These are phyloP conservation scores for Phallusia fumigata DNA, from an alignment of 23 tunicate genomes.

Conservation along the genomic window DNA sequence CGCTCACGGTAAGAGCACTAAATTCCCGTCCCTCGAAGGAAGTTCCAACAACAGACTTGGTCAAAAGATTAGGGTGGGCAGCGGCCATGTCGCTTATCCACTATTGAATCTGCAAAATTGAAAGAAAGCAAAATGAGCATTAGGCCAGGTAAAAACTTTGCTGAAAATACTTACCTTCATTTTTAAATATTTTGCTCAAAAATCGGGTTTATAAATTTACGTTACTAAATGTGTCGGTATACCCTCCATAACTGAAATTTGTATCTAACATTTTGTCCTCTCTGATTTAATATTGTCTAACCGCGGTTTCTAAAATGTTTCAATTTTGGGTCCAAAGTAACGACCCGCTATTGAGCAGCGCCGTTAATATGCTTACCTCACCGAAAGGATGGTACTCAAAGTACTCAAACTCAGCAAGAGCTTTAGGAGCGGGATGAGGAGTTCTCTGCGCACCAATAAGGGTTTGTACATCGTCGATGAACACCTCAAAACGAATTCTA, in stretches of 20 bases:
- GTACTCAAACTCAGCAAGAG: conserved; percentile 35
- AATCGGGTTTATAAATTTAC: too few relatives aligned
- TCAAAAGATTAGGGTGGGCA: conserved; percentile 24
- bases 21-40: conserved; percentile 66
- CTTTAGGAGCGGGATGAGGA: conserved; percentile 4
- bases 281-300: too few relatives aligned
- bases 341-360: neutral
- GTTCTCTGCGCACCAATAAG: conserved; percentile 26
- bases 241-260: too few relatives aligned
- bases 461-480: conserved; percentile 59
- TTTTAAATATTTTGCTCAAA: too few relatives aligned
- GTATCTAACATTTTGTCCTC: too few relatives aligned
- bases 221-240: too few relatives aligned
- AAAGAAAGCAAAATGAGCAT: too few relatives aligned
- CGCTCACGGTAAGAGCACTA: conserved; percentile 34
- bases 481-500: conserved; percentile 46
- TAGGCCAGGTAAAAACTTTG: too few relatives aligned
- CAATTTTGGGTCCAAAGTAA: neutral
- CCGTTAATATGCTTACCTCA: conserved; percentile 30
- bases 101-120: conserved; percentile 42
- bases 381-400: conserved; percentile 55
- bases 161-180: too few relatives aligned
- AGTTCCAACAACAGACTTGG: conserved; percentile 34
- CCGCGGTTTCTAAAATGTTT: too few relatives aligned
- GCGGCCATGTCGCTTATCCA: conserved; percentile 57